Base-by-base conservation (phyloP, 2,113 vertebrate genomes). In the Poeciliopsis retropinna region DNA sequence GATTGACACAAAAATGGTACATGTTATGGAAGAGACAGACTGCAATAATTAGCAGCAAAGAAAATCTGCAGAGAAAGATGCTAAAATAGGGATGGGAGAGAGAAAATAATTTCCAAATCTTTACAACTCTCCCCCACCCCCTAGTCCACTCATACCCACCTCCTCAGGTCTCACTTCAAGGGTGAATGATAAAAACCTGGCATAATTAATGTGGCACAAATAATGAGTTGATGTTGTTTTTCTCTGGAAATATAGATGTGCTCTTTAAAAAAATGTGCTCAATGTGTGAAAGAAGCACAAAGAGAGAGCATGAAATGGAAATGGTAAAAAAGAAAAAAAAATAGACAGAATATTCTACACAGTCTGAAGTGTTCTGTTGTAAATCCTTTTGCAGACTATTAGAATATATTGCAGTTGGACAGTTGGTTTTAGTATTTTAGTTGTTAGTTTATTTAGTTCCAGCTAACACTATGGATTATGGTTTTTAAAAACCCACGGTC, bases 1-100 rank as follows among this genome's bases (percentile, higher is more conserved):
- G 68, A 78, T 8, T 69, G 76, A 76, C 61, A 71, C 64, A 72
- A 17, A 78, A 30, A 76, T 73, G 62, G 44, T 78, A 63, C 64
- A 64, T 64, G 67, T 60, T 61, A 66, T 41, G 14, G 32, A 64
- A 66, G n/a, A 51, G 30, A 76, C 66, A 78, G 11, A 25, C 57
- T 32, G 4, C 31, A 65, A 66, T 80, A 75, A 81, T 67, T 67
- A 64, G n/a, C 27, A 32, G 39, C 30, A 32, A 57, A 47, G 78
- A 80, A 79, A 39, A 6, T 57, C 51, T 57, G 51, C 22, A 22
- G 19, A 7, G 51, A 34, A 30, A 62, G 37, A 66, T 13, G 30
- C 39, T 64, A 60, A 76, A 67, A 54, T 32, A 19, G 1, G 27
- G 41, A 57, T 64, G 60, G 41, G 32, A 63, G 64, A 69, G 29